Evolutionary conservation across 2,888 invertebrate genomes (phyloP).

Genomic region (Apamea sordens): DNA sequence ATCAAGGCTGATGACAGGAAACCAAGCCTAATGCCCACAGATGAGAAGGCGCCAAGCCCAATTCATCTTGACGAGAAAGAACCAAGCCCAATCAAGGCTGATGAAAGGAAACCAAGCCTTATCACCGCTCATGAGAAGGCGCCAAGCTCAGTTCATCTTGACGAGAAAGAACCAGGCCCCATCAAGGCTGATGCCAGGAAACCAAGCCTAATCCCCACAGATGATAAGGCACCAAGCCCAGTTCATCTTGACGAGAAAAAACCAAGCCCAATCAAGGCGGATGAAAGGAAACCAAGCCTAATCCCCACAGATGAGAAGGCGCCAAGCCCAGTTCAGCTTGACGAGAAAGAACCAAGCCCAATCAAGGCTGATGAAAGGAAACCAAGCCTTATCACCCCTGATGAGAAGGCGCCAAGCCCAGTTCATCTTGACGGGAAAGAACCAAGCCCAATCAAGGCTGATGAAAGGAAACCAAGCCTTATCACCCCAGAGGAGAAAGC

Average conservation of each 20-base stretch:
- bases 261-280: neutral
- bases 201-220: too few species aligned
- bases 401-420: neutral
- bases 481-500: rapidly evolving
- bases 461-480: neutral
- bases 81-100: too few species aligned
- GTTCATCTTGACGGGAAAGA: neutral
- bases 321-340: too few species aligned
- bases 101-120: neutral
- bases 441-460: neutral
- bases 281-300: too few species aligned
- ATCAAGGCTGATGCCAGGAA: too few species aligned
- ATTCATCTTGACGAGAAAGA: too few species aligned
- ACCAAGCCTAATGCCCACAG: neutral
- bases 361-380: too few species aligned
- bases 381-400: neutral
- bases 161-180: too few species aligned
- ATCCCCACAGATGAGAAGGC: neutral
- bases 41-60: neutral
- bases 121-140: neutral
- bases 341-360: too few species aligned
- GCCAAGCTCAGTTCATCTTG: too few species aligned
- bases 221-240: neutral
- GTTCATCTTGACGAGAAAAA: neutral
- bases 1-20: too few species aligned